Evolutionary conservation across 2,888 invertebrate genomes (phyloP).

Genomic region (Sinotaia quadrata): DNA sequence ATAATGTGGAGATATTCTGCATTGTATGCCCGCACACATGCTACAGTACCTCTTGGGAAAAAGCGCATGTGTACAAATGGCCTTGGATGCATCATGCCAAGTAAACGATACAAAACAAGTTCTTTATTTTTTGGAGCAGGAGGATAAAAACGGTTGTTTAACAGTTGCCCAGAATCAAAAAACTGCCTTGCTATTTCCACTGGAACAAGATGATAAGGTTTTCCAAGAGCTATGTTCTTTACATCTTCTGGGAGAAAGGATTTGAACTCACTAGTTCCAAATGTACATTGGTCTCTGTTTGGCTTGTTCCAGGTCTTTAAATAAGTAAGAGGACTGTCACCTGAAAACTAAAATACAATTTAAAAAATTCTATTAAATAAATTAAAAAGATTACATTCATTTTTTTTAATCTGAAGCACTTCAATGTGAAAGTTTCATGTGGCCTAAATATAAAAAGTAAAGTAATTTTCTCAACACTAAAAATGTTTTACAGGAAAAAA

Average conservation of each 20-base stretch:
- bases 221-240: slow-evolving; percentile 31
- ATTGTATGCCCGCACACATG: slow-evolving; percentile 63
- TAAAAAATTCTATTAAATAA: too few species aligned
- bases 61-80: slow-evolving; percentile 68
- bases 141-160: slow-evolving; percentile 65
- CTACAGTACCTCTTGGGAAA: slow-evolving; percentile 63
- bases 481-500: too few species aligned
- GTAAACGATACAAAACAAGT: slow-evolving; percentile 58
- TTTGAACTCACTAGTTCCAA: slow-evolving; percentile 58
- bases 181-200: slow-evolving; percentile 26
- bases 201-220: slow-evolving; percentile 37
- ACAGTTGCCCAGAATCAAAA: slow-evolving; percentile 28
- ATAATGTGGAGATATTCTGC: slow-evolving; percentile 62
- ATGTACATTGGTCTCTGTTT: slow-evolving; percentile 46
- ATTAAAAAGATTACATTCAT: too few species aligned
- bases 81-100: slow-evolving; percentile 67
- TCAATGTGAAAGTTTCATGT: too few species aligned
- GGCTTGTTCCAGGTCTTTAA: slow-evolving; percentile 57
- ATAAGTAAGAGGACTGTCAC: slow-evolving; percentile 49
- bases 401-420: too few species aligned
- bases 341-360: slow-evolving; percentile 32
- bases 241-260: slow-evolving; percentile 55
- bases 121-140: slow-evolving; percentile 48
- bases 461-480: too few species aligned
- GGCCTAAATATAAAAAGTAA: too few species aligned